phyloP scores from a whole-genome alignment of 2,113 vertebrate genomes.

The Pardalotus punctatus region DNA sequence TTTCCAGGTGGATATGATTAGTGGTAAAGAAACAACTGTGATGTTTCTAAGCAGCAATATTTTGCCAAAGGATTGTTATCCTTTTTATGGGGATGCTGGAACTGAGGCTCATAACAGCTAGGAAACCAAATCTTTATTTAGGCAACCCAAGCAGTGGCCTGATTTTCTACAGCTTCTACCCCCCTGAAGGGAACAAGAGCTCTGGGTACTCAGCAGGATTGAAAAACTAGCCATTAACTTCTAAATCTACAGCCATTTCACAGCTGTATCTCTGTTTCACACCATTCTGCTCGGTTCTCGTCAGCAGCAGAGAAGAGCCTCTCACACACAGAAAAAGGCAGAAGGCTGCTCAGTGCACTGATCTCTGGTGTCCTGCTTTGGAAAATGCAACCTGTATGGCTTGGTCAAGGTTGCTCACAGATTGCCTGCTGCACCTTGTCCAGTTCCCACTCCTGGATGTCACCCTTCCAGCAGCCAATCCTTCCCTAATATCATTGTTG shows the following conservation, averaged over 20 bases:
- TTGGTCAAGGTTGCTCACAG: neutral
- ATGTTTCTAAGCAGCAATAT: neutral
- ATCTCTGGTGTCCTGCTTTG: neutral
- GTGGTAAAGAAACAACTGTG: neutral
- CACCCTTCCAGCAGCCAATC: neutral
- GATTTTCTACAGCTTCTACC: neutral
- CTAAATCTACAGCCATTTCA: conserved; percentile 1
- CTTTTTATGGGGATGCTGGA: neutral
- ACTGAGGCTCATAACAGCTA: neutral
- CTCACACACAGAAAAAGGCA: neutral
- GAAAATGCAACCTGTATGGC: neutral
- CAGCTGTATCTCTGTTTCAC: conserved; percentile 13
- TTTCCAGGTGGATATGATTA: neutral
- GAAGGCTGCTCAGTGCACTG: neutral
- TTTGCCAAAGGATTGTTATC: neutral
- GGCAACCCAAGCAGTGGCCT: neutral
- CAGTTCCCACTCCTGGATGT: neutral
- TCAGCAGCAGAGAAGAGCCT: neutral
- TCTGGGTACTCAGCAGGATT: neutral
- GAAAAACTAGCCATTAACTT: conserved; percentile 29
- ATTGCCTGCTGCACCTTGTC: neutral
- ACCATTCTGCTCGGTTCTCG: neutral
- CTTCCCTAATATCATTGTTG: neutral
- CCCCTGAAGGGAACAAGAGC: neutral
- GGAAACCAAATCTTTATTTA: conserved; percentile 34